Evolutionary conservation across 1,140 invertebrate genomes (phyloP).

Genomic region (Diachasmimorpha longicaudata): DNA sequence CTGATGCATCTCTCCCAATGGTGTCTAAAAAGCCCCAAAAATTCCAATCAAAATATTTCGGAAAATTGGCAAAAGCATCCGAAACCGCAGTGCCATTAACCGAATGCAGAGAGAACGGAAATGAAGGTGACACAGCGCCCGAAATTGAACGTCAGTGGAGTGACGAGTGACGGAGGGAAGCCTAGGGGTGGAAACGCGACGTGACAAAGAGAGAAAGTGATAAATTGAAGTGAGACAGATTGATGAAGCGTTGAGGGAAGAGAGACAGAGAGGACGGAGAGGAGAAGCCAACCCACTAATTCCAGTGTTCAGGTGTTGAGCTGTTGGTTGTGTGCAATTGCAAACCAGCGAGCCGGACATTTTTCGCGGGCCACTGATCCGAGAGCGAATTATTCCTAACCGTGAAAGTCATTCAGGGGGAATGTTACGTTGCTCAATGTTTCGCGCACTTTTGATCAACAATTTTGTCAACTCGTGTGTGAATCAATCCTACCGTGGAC

Average conservation of each 20-base stretch:
- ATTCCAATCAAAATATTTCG: not conserved
- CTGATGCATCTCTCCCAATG: too few relatives aligned
- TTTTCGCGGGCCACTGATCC: conserved; percentile 50
- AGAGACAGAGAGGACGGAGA: conserved; percentile 17
- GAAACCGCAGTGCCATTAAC: not conserved
- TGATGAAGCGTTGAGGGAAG: not conserved
- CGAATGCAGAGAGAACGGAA: not conserved
- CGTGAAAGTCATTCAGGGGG: conserved; percentile 47
- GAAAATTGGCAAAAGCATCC: not conserved
- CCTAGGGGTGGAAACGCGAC: not conserved
- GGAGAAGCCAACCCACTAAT: conserved; percentile 20
- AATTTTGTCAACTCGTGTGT: not conserved
- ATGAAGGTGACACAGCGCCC: not conserved
- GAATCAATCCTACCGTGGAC: not conserved
- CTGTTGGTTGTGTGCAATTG: conserved; percentile 29
- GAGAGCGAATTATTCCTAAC: conserved; percentile 49
- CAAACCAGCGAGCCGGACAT: conserved; percentile 43
- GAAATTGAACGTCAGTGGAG: not conserved
- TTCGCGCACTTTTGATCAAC: conserved; percentile 6
- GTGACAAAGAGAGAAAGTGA: not conserved
- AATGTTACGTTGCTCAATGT: conserved; percentile 36
- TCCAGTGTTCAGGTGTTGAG: conserved; percentile 29
- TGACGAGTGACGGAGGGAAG: not conserved
- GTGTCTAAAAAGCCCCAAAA: not conserved
- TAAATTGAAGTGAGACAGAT: not conserved